phyloP scores from a whole-genome alignment of 2,113 vertebrate genomes.

The Xyrauchen texanus region DNA sequence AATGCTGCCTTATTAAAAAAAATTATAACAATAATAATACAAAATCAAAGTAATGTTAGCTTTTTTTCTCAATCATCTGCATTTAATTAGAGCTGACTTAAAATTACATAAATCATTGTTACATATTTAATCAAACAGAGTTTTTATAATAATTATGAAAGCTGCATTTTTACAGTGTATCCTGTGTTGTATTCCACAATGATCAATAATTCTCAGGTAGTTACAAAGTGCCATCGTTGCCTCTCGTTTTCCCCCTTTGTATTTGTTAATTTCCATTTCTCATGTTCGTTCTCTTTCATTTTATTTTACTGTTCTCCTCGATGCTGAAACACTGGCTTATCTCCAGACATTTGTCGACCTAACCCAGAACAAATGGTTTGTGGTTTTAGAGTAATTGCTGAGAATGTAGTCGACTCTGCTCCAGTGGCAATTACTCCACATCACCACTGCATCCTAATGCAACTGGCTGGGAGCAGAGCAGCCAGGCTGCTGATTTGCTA shows the following conservation, averaged over 20 bases:
- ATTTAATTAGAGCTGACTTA: too few relatives aligned
- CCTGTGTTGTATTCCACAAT: neutral
- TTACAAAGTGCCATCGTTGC: neutral
- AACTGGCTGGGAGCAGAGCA: constrained; percentile 47
- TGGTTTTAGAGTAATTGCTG: constrained; percentile 58
- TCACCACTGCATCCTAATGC: constrained; percentile 4
- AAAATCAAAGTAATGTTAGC: too few relatives aligned
- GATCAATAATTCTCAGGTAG: neutral
- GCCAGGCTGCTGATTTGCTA: constrained; percentile 19
- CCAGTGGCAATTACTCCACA: constrained; percentile 56
- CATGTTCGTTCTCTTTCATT: neutral
- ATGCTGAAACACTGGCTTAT: constrained; percentile 10
- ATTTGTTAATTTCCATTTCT: neutral
- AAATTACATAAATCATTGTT: too few relatives aligned
- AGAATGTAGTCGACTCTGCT: constrained; percentile 51
- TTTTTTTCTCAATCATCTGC: too few relatives aligned
- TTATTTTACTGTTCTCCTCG: neutral
- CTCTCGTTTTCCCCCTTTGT: neutral
- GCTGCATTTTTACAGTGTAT: too few relatives aligned
- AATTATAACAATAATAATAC: too few relatives aligned
- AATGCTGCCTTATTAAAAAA: too few relatives aligned
- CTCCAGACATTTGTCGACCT: constrained; percentile 26
- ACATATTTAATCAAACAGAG: too few relatives aligned
- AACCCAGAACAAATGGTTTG: neutral
- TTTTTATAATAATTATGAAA: too few relatives aligned